These are phyloP conservation scores for Carlito syrichta DNA, from an alignment of 2,113 vertebrate genomes.

Conservation along the genomic window DNA sequence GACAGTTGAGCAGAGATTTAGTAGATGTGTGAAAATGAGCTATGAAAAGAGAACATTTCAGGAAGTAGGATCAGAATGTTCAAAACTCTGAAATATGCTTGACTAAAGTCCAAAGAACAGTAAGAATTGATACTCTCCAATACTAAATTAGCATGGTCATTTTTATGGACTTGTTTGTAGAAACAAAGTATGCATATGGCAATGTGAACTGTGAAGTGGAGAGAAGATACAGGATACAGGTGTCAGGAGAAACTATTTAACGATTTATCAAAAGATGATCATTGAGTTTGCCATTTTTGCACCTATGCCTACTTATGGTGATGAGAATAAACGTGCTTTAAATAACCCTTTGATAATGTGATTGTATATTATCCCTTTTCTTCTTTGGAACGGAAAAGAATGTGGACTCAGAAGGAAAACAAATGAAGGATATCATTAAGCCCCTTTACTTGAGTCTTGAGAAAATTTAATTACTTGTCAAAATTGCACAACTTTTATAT, in stretches of 20 bases:
- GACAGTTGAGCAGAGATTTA: background rate
- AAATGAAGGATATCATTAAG: background rate
- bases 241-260: background rate
- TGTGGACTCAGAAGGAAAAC: background rate
- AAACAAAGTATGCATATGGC: background rate
- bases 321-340: background rate
- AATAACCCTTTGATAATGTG: background rate
- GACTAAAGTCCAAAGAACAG: background rate
- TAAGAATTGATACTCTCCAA: background rate
- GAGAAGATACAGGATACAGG: background rate
- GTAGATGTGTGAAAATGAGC: background rate
- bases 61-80: background rate
- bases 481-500: background rate
- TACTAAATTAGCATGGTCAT: background rate
- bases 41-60: background rate
- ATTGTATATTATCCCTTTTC: background rate
- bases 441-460: background rate
- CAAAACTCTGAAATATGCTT: too few species aligned
- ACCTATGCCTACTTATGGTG: background rate
- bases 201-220: background rate
- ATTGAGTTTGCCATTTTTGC: background rate
- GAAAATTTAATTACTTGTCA: background rate
- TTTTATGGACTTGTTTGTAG: background rate
- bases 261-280: background rate
- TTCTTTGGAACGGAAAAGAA: background rate